Evolutionary conservation across 2,797 vertebrate species (phyloP).

Genomic region (Scolopax rusticola): DNA sequence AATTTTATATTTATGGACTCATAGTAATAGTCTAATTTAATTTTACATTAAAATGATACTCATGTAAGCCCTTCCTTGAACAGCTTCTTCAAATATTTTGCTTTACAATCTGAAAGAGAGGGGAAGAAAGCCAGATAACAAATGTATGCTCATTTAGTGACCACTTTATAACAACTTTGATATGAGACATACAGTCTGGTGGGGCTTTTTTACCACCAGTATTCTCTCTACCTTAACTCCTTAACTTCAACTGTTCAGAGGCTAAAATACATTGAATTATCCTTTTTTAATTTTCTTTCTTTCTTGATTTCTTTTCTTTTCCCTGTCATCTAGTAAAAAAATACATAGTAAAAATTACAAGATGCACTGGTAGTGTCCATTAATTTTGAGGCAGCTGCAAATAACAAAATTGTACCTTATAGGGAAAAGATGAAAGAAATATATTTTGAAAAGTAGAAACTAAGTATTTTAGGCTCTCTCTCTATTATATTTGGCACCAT

Average conservation of each 20-base stretch:
- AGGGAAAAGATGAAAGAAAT: not conserved
- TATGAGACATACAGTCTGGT: not conserved
- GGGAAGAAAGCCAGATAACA: not conserved
- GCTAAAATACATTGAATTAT: not conserved
- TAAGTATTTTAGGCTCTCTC: not conserved
- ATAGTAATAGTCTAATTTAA: not conserved
- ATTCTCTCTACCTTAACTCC: not conserved
- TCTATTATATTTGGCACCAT: not conserved
- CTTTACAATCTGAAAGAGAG: not conserved
- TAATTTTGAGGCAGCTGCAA: not conserved
- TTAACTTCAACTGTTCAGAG: not conserved
- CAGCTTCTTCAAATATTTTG: not conserved
- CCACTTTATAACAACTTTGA: not conserved
- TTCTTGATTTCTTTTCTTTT: not conserved
- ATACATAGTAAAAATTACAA: not conserved
- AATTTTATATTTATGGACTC: not conserved
- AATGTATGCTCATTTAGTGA: not conserved
- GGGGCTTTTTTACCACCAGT: not conserved
- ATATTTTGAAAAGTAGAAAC: not conserved
- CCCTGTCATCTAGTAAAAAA: not conserved
- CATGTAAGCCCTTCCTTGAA: not conserved
- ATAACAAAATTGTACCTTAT: not conserved
- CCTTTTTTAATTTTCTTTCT: too few relatives aligned
- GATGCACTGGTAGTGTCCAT: not conserved
- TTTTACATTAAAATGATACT: not conserved